These are phyloP conservation scores for Mycalesis mineus DNA, from an alignment of 2,888 invertebrate genomes.

Conservation along the genomic window DNA sequence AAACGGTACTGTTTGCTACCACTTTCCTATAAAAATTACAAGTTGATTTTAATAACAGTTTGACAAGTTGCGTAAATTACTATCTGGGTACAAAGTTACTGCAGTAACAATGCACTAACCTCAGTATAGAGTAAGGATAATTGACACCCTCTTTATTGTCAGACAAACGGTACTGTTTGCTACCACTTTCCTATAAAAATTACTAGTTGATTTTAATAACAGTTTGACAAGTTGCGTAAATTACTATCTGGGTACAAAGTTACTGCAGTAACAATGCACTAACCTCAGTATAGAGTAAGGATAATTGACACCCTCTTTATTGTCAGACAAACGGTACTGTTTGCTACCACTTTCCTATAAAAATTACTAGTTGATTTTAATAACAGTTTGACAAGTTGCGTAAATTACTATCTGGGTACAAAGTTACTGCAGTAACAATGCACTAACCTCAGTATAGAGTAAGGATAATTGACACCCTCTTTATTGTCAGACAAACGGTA, in stretches of 20 bases:
- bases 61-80: not conserved
- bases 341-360: not conserved
- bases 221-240: not conserved
- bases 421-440: too few relatives aligned
- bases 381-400: not conserved
- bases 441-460: too few relatives aligned
- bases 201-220: not conserved
- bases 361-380: not conserved
- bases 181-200: not conserved
- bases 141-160: too few relatives aligned
- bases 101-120: too few relatives aligned
- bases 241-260: not conserved
- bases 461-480: too few relatives aligned
- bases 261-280: too few relatives aligned
- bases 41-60: not conserved
- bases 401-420: not conserved
- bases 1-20: not conserved
- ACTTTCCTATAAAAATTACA: not conserved
- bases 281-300: too few relatives aligned
- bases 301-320: too few relatives aligned
- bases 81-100: not conserved
- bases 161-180: constrained; percentile 2
- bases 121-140: too few relatives aligned
- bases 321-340: constrained; percentile 9
- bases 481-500: constrained; percentile 15